phyloP scores from a whole-genome alignment of 2,113 vertebrate species.

The Thinocorus orbignyianus region DNA sequence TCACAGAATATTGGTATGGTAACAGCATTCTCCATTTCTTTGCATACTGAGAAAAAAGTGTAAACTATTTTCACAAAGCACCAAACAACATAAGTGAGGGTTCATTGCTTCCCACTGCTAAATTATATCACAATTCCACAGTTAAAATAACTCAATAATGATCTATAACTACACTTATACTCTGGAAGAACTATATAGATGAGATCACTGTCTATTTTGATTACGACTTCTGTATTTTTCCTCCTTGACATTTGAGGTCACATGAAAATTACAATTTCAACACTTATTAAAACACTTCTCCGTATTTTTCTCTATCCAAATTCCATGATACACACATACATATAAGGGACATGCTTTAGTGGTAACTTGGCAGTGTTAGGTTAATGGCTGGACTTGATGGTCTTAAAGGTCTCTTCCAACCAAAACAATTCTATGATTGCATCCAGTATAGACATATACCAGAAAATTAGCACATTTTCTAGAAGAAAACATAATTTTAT shows the following conservation, averaged over 20 bases:
- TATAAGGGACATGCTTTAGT: neutral
- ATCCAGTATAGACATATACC: neutral
- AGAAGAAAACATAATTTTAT: neutral
- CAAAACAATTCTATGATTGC: neutral
- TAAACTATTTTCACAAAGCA: neutral
- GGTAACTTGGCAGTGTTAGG: neutral
- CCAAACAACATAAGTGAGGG: neutral
- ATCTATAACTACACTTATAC: neutral
- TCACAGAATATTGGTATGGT: neutral
- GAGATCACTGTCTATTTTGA: neutral
- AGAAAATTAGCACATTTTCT: neutral
- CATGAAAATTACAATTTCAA: slow-evolving; percentile 18
- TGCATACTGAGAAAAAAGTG: neutral
- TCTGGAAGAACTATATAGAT: neutral
- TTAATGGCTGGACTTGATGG: neutral
- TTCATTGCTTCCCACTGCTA: neutral
- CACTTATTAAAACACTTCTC: slow-evolving; percentile 40
- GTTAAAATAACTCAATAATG: neutral
- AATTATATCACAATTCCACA: neutral
- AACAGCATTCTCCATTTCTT: neutral
- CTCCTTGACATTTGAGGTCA: neutral
- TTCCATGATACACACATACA: neutral
- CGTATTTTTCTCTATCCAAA: neutral
- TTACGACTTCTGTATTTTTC: neutral
- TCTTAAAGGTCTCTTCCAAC: neutral